phyloP scores from a whole-genome alignment of 1,140 invertebrate species.

The Oryctes rhinoceros region DNA sequence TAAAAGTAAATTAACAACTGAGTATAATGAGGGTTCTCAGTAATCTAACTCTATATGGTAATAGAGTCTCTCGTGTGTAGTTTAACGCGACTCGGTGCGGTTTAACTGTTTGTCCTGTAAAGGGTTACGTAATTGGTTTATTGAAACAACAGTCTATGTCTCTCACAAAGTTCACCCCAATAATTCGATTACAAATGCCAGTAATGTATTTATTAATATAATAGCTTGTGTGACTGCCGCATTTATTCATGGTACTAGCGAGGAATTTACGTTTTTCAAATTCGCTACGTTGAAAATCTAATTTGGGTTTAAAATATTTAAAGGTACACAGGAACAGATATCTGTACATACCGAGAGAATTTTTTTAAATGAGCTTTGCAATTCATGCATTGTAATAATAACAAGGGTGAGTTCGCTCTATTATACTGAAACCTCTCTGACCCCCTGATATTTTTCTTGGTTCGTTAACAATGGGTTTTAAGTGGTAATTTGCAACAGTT shows the following conservation, averaged over 20 bases:
- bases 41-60: conserved; percentile 42
- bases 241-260: background rate
- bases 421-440: background rate
- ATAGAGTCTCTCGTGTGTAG: conserved; percentile 45
- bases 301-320: background rate
- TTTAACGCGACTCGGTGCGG: conserved; percentile 46
- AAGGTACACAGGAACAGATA: too few relatives aligned
- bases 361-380: background rate
- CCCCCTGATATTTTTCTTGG: conserved; percentile 37
- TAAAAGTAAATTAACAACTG: conserved; percentile 39
- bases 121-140: conserved; percentile 55
- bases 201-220: conserved; percentile 50
- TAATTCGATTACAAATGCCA: conserved; percentile 48
- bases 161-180: conserved; percentile 44
- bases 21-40: conserved; percentile 15
- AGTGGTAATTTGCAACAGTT: conserved; percentile 41
- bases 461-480: conserved; percentile 34
- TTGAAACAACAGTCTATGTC: conserved; percentile 52
- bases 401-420: background rate
- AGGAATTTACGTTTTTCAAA: background rate
- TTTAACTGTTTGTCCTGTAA: conserved; percentile 51
- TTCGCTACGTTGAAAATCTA: background rate
- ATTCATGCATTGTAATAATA: conserved; percentile 6
- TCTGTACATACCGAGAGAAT: background rate
- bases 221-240: conserved; percentile 13